Percentiles rank a stretch among this genome's conserved stretches.
Evolutionary conservation across 1,140 invertebrate species (phyloP).

Genomic region (Ceratina calcarata): DNA sequence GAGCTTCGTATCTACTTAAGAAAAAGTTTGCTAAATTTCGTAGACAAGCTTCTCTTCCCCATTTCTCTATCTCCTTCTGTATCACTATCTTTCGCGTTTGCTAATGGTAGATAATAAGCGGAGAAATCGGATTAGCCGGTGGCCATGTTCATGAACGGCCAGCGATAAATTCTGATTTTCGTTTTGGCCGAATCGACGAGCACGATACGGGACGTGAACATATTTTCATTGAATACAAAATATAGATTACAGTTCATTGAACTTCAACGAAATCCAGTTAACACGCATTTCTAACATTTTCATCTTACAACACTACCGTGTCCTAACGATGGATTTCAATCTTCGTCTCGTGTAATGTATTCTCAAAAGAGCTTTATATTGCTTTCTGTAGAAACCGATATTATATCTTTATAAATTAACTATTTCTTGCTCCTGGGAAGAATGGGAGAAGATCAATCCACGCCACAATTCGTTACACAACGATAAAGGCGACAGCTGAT

Average conservation of each 20-base stretch:
- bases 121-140: slow-evolving; percentile 26
- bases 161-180: slow-evolving; percentile 41
- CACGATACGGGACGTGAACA: slow-evolving; percentile 5
- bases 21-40: slow-evolving; percentile 9
- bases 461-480: too few species aligned
- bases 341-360: too few species aligned
- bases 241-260: slow-evolving; percentile 26
- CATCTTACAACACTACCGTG: too few species aligned
- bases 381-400: too few species aligned
- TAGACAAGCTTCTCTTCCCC: background rate
- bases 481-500: too few species aligned
- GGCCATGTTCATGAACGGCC: slow-evolving; percentile 17
- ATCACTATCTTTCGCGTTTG: too few species aligned
- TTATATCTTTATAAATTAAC: too few species aligned
- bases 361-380: too few species aligned
- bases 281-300: slow-evolving; percentile 3
- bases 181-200: background rate
- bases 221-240: slow-evolving; percentile 49
- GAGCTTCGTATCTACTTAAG: background rate
- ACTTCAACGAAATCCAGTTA: slow-evolving; percentile 25
- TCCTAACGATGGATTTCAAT: background rate
- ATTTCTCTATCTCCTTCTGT: background rate
- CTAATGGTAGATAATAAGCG: slow-evolving; percentile 36
- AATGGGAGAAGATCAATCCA: too few species aligned
- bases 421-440: too few species aligned